Evolutionary conservation across 2,888 invertebrate species (phyloP).

Genomic region (Zhuqinia jingwanae): DNA sequence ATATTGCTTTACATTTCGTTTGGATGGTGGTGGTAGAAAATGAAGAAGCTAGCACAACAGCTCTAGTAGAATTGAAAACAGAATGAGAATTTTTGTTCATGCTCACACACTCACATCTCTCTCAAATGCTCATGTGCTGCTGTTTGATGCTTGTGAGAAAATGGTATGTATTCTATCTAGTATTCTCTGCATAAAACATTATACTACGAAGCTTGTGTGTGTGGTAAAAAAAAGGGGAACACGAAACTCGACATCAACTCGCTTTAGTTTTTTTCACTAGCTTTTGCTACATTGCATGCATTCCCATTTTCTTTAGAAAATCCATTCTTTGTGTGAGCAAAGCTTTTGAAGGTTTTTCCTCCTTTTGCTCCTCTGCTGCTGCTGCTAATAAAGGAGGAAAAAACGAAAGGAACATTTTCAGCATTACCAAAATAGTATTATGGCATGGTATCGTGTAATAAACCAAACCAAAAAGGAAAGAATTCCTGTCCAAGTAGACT

Average conservation of each 20-base stretch:
- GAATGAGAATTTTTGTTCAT: constrained; percentile 17
- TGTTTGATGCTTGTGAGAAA: too few relatives aligned
- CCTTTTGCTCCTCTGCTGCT: constrained; percentile 1
- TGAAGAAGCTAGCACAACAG: too few relatives aligned
- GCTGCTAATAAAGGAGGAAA: constrained; percentile 22
- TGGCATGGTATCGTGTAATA: too few relatives aligned
- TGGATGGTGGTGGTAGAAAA: background rate
- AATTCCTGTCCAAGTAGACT: background rate
- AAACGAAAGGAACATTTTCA: background rate
- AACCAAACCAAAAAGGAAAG: constrained; percentile 37
- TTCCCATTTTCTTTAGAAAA: too few relatives aligned
- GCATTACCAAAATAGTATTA: background rate
- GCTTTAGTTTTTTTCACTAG: too few relatives aligned
- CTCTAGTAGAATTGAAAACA: constrained; percentile 7
- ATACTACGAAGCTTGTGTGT: background rate
- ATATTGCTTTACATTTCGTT: constrained; percentile 17
- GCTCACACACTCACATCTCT: background rate
- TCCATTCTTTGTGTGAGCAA: too few relatives aligned
- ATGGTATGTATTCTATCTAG: too few relatives aligned
- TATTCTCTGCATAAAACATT: too few relatives aligned
- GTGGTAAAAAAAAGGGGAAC: constrained; percentile 20
- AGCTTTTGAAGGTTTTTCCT: constrained; percentile 14
- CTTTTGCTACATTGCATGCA: too few relatives aligned
- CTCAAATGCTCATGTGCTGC: background rate
- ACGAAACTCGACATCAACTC: background rate